Base-by-base conservation (phyloP, 2,113 vertebrate species). In the Scomber japonicus region DNA sequence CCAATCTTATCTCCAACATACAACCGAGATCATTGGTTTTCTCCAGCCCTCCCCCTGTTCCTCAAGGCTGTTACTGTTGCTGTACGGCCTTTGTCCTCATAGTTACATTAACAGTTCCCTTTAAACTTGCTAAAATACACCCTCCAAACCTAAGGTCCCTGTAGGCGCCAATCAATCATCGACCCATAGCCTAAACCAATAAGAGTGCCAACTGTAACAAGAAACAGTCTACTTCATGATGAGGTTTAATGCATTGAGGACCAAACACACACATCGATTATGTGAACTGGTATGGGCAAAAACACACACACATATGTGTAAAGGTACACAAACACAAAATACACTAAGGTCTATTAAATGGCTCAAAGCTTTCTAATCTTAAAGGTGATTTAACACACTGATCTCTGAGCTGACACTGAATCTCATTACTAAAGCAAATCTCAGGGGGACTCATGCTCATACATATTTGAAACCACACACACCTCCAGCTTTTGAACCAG, bases 371-470 rank as follows among this genome's bases (percentile, higher is more conserved):
- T 65, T 75, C 46, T 78, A 70, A 78, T 78, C 71, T 51, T 59
- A 71, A 65, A 67, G 76, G 46, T 49, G 74, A 78, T 63, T 81
- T 66, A 54, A 76, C 70, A 84, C 30, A 13, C 54, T 77, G 48
- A 80, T 80, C 74, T 81, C n/a, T 59, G 57, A 82, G 82, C 60
- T 31, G 45, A 78, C 82, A 86, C 65, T 49, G 69, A 89, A 90
- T 78, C 83, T 89, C 86, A 90, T 87, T 89, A 89, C 61, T 61
- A 56, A 56, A 13, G 60, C 11, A 63, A 83, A 85, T 85, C 79
- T 76, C 71, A 64, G 15, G 2, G 68, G 80, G 17, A 48, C 60
- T 71, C 21, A 48, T 55, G 56, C 75, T 83, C 69, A 87, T 91
- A 73, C 82, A 71, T 80, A 82, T 81, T 81, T 78, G 24, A 87